Percentiles rank a stretch among this genome's conserved stretches.
These are phyloP conservation scores for Ahaetulla prasina DNA, from an alignment of 2,113 vertebrate species.

Conservation along the genomic window DNA sequence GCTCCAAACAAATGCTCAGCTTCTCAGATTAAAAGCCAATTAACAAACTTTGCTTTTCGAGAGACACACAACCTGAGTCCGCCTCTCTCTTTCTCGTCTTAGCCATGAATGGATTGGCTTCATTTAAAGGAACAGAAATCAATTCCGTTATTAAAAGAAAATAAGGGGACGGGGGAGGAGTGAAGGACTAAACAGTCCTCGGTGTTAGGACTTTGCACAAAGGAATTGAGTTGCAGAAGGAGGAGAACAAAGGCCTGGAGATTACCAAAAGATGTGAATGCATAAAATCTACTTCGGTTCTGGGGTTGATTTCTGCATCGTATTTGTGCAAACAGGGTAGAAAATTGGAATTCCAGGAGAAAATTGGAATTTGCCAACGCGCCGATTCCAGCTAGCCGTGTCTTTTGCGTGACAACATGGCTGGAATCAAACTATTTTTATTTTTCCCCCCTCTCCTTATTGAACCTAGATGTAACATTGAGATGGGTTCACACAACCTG, in stretches of 20 bases:
- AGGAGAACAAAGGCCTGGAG: neutral
- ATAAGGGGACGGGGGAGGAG: neutral
- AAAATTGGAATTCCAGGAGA: neutral
- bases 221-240: neutral
- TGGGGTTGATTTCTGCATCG: neutral
- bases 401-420: neutral
- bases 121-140: slow-evolving; percentile 6
- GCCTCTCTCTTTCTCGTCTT: slow-evolving; percentile 21
- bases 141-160: slow-evolving; percentile 8
- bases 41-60: slow-evolving; percentile 57
- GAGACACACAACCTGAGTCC: slow-evolving; percentile 33
- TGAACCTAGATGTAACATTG: neutral
- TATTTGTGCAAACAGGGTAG: neutral
- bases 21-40: slow-evolving; percentile 69
- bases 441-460: neutral
- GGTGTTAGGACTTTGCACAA: neutral
- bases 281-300: neutral
- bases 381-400: neutral
- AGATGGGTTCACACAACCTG: neutral
- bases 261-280: neutral
- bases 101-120: slow-evolving; percentile 11
- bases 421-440: neutral
- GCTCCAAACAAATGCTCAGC: slow-evolving; percentile 39
- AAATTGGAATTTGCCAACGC: neutral
- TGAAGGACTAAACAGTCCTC: neutral